Base-by-base conservation (phyloP, 2,113 vertebrate species). In the Nothobranchius furzeri region DNA sequence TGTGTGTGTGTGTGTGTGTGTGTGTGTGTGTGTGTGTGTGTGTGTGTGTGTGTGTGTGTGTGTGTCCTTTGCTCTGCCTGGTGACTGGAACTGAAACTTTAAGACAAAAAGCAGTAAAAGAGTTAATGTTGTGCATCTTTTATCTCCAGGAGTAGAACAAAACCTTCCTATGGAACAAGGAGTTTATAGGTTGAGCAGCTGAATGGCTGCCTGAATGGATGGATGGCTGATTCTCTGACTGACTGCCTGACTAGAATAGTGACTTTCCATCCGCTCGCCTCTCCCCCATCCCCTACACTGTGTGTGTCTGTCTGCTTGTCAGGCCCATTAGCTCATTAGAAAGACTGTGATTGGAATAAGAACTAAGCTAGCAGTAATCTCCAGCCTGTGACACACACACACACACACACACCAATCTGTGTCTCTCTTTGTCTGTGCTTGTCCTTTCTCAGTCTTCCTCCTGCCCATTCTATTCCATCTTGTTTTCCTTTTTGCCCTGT, bases 261-360 rank as follows among this genome's bases (percentile, higher is more conserved):
- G 82, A 79, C 78, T 83, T 79, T 79, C 83, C 36, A 78, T 76
- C 66, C 59, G 4, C 47, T 61, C 56, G 36, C 51, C 68, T 70
- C 68, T 42, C 68, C 42, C 62, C 64, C 59, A 64, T 86, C 71
- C 73, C 78, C 81, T 79, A 68, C 75, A 73, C 69, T 56, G 68
- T 82, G 79, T 87, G 82, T 84, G 87, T 84, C 79, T 85, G 72
- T 81, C 85, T 85, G 82, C 52, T 81, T 87, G 87, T 88, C 83
- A 82, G 86, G 68, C 78, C 86, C 78, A 86, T 89, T 89, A 89
- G 85, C 86, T 88, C 87, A 87, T 88, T 90, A 85, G 76, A 64
- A 73, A 60, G 64, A 17, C 63, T 77, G 71, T 89, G 89, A 90
- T 88, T 85, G 80, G 87, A 90, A 89, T 90, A 84, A 81, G 75